Conservation (phyloP, 2,113 vertebrate species). For the Daboia siamensis region DNA sequence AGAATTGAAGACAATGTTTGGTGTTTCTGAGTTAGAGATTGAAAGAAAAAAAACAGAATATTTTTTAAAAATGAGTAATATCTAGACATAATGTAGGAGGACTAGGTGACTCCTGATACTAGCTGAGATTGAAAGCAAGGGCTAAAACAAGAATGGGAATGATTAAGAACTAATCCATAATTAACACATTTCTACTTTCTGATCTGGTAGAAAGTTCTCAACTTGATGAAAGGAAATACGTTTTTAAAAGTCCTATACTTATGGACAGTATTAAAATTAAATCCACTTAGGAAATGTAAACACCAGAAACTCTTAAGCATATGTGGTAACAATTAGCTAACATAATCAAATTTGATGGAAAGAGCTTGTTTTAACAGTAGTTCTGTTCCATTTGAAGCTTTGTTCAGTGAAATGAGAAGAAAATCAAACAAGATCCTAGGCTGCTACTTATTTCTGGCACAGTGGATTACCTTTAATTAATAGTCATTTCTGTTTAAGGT, state of each 20-base stretch:
- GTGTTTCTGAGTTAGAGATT: background rate
- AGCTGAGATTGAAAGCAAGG: background rate
- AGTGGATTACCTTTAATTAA: background rate
- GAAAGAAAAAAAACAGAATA: background rate
- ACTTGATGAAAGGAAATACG: slow-evolving; percentile 5
- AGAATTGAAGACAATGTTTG: background rate
- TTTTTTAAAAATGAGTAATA: background rate
- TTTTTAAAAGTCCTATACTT: slow-evolving; percentile 9
- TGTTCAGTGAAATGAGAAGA: background rate
- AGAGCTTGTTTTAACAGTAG: background rate
- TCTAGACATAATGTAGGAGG: background rate
- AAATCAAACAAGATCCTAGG: background rate
- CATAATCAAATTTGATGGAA: slow-evolving; percentile 18
- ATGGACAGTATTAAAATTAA: slow-evolving; percentile 10
- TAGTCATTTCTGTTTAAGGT: background rate
- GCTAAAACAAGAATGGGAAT: background rate
- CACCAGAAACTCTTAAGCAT: slow-evolving; percentile 6
- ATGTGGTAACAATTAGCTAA: slow-evolving; percentile 6
- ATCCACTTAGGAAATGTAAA: slow-evolving; percentile 9
- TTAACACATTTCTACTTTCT: slow-evolving; percentile 13
- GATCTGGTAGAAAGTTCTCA: background rate
- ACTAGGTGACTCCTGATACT: background rate
- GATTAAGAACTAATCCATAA: background rate
- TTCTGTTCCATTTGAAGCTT: slow-evolving; percentile 6
- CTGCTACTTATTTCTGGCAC: background rate